Base-by-base conservation (phyloP, 2,888 invertebrate species). In the Caenorhabditis zanzibari region DNA sequence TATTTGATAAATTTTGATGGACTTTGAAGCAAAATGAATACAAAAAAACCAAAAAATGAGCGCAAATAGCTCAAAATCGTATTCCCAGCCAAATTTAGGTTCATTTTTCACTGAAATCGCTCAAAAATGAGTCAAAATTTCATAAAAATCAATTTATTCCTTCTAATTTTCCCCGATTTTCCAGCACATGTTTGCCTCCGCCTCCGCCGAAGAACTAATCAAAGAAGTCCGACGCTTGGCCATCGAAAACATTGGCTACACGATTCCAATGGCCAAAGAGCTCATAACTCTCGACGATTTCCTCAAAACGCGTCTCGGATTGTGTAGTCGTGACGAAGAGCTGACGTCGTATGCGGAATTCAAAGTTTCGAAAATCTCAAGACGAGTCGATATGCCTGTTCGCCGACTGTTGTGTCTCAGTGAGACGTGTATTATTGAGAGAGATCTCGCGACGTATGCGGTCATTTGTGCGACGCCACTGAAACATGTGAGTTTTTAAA, bases 281-380 rank as follows among this genome's bases (percentile, higher is more conserved):
- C 95, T 95, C 87, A 96, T 97, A 54, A 95, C 95, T 0, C 93
- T 96, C 86, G 96, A 96, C 88, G 96, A 96, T 92, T 97, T 97
- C 93, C 95, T 96, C 89, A 95, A 95, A 86, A 95, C 96, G 92
- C 94, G 97, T 92, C 95, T 99, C 93, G 98, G 98, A 84, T 96
- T 96, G 93, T 97, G 95, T 93, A 97, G 97, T 92, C 95, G 95
- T 14, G 99, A 99, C 93, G 96, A 97, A 92, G 96, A 96, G 92
- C 95, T 98, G 92, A 99, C 98, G 3, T 98, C 98, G 0, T 95
- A 98, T 83, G 96, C 96, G 19, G 99, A 99, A 94, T 99, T 99
- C 93, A 95, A 95, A 83, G 97, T 99, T 4, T 96, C 98, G 93
- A 99, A 99, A 94, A 95, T 96, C 89, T 95, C 96, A 22, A 94